These are phyloP conservation scores for Dioctria linearis DNA, from an alignment of 2,888 invertebrate species.

Conservation along the genomic window DNA sequence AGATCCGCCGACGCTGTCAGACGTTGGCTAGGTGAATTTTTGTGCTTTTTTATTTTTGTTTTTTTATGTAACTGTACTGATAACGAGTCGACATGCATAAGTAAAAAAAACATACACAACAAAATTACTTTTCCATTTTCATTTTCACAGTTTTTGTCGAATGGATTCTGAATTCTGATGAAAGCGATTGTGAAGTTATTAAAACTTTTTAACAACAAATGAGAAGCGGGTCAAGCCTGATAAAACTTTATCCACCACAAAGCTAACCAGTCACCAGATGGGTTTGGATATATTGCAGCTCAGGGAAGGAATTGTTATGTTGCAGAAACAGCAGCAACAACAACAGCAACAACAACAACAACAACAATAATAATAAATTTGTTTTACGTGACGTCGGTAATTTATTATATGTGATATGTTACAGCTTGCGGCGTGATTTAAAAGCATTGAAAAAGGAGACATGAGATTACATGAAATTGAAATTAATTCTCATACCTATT, in stretches of 20 bases:
- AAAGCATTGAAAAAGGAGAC: background rate
- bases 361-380: too few relatives aligned
- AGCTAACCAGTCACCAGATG: constrained; percentile 4
- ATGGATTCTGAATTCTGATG: constrained; percentile 19
- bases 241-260: constrained; percentile 32
- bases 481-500: too few relatives aligned
- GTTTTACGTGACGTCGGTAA: too few relatives aligned
- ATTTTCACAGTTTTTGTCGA: constrained; percentile 1
- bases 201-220: constrained; percentile 42
- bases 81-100: background rate
- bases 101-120: background rate
- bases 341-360: too few relatives aligned
- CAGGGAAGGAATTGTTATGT: too few relatives aligned
- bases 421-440: too few relatives aligned
- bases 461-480: too few relatives aligned
- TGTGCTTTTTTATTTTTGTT: too few relatives aligned
- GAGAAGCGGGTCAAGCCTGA: constrained; percentile 34
- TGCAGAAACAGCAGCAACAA: too few relatives aligned
- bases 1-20: background rate
- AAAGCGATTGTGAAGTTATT: constrained; percentile 49
- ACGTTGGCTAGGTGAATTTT: background rate
- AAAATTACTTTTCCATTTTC: constrained; percentile 44
- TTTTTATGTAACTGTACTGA: background rate
- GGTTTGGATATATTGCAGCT: too few relatives aligned
- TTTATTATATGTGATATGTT: too few relatives aligned